phyloP scores from a whole-genome alignment of 2,113 vertebrate genomes.

The Polypterus senegalus region DNA sequence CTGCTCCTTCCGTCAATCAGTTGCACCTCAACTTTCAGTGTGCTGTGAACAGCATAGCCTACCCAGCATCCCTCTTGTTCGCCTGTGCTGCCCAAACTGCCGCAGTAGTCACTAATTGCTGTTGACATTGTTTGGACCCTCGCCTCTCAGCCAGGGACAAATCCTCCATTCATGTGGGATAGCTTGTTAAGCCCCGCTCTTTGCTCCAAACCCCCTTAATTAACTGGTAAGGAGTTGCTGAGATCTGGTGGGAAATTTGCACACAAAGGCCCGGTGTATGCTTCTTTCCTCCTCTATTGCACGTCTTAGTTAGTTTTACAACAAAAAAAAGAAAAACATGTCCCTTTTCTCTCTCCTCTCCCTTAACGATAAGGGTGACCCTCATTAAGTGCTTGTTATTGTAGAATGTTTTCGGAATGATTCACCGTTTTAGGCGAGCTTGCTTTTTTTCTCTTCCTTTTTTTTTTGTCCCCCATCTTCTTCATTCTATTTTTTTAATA shows the following conservation, averaged over 20 bases:
- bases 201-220: conserved; percentile 82
- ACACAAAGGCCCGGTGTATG: conserved; percentile 80
- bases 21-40: neutral
- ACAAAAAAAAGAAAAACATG: conserved; percentile 24
- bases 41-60: conserved; percentile 2
- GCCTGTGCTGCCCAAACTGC: conserved; percentile 43
- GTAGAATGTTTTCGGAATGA: conserved; percentile 62
- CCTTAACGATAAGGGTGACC: conserved; percentile 37
- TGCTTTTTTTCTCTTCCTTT: conserved; percentile 40
- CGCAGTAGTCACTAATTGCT: conserved; percentile 66
- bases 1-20: neutral
- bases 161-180: conserved; percentile 83
- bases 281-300: conserved; percentile 26
- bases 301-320: conserved; percentile 25
- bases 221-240: conserved; percentile 74
- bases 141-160: conserved; percentile 76
- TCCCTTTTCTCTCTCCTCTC: conserved; percentile 19
- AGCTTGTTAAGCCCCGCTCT: conserved; percentile 73
- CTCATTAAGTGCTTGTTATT: conserved; percentile 68
- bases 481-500: conserved; percentile 22
- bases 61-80: conserved; percentile 34
- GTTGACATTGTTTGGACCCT: conserved; percentile 74
- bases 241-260: conserved; percentile 89
- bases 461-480: conserved; percentile 26
- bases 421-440: conserved; percentile 41